Base-by-base conservation (phyloP, 2,113 vertebrate species). In the Oryzias celebensis region DNA sequence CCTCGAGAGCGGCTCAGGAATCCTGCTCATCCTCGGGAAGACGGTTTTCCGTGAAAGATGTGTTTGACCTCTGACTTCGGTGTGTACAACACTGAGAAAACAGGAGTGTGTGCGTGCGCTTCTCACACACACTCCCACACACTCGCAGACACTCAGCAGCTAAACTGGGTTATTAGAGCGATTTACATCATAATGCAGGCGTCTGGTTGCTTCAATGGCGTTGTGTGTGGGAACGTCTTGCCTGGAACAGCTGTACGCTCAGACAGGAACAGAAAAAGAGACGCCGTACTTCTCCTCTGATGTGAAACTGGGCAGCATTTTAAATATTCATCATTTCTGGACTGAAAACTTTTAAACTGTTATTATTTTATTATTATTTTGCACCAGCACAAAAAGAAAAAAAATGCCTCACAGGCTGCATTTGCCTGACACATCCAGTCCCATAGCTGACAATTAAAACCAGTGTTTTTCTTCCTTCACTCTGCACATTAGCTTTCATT, bases 171-270 rank as follows among this genome's bases (percentile, higher is more conserved):
- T 92, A 91, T 92, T 90, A 91, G 87, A 89, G 88, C 85, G 77
- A 92, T 91, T 93, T 91, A 90, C 91, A 92, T 93, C 76, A 91
- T 88, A 93, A 90, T 91, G 65, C 82, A 78, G 63, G 86, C 83
- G 88, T 90, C 90, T 88, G 84, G 78, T 77, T 71, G 82, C 83
- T 84, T 90, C 81, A 87, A 77, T 80, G 75, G 88, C 81, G 76
- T 81, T 89, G 86, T 88, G 87, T 89, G 87, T 89, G 87, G 88
- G 86, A 86, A 88, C 88, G 85, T 89, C 85, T 82, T 83, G 77
- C 69, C 74, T 57, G 72, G 73, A 89, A 87, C 87, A 89, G 87
- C 84, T 89, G 87, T 86, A 87, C 78, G 45, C 81, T 83, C 81
- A 86, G 73, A 86, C 81, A 56, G 77, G 45, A 55, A 68, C 17